Evolutionary conservation across 2,797 vertebrate species (phyloP).

Genomic region (Phoeniculus purpureus): DNA sequence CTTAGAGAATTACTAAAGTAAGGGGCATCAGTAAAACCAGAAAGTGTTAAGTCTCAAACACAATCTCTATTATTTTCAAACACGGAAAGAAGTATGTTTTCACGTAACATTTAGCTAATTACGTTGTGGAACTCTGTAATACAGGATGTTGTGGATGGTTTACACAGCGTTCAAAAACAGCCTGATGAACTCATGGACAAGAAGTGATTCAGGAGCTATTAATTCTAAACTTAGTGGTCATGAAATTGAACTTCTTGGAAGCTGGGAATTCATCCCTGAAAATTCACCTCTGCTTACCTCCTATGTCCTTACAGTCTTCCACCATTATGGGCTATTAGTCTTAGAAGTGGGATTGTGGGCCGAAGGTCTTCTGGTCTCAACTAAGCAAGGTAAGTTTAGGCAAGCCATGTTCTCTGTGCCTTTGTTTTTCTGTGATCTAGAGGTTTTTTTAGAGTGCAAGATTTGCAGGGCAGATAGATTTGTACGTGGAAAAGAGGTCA

Average conservation of each 20-base stretch:
- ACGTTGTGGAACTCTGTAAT: background rate
- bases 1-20: background rate
- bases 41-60: background rate
- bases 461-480: background rate
- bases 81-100: background rate
- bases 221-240: background rate
- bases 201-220: background rate
- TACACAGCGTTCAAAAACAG: background rate
- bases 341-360: background rate
- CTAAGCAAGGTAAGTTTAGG: background rate
- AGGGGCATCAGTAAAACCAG: background rate
- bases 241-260: background rate
- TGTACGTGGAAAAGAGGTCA: fast-evolving
- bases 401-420: fast-evolving
- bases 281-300: background rate
- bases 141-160: background rate
- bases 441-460: background rate
- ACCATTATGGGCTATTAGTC: background rate
- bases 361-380: background rate
- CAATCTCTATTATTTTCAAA: background rate
- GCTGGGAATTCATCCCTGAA: background rate
- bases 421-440: background rate
- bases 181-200: background rate
- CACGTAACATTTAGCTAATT: background rate
- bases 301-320: background rate